Base-by-base conservation (phyloP, 2,113 vertebrate species). In the Ochotona curzoniae region DNA sequence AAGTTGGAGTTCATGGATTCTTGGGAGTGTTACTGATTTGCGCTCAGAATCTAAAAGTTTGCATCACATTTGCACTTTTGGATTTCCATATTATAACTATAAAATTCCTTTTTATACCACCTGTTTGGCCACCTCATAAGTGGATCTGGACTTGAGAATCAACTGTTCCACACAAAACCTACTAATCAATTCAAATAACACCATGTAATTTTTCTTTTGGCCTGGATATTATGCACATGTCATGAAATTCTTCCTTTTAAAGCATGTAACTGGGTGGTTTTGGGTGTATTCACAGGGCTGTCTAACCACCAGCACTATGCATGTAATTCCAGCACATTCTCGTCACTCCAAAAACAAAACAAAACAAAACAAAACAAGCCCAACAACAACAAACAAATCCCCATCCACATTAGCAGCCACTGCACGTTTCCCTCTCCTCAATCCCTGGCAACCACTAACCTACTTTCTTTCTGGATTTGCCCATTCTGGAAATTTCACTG, bases 131-230 rank as follows among this genome's bases (percentile, higher is more conserved):
- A 57, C 35, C 23, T 69, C 20, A 38, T 44, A 79, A 78, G 21
- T 87, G 51, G 60, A 57, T 70, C 49, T 79, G 51, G 17, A 78
- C 13, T 44, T 11, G 81, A 73, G 32, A n/a, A 71, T 80, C 61
- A 38, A 74, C 35, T 90, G 25, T 14, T 54, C 21, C 23, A 57
- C 23, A 49, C 21, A 38, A 81, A 71, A 86, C 26, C 10, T 10
- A 78, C 47, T 86, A 63, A 70, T 57, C 63, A 94, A 69, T 26
- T 86, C 76, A 93, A 82, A 89, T 69, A 89, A 64, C 88, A 79
- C 32, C 30, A 75, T 51, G 20, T 14, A 67, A 73, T 44, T 57
- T 17, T 84, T 87, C n/a, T 87, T 93, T 61, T 8, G 28, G 64
- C 38, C 86, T 26, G 70, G 54, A 64, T 94, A 15, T 44, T 79